Conservation (phyloP, 2,888 invertebrate species). For the Cyrtodaria siliqua region DNA sequence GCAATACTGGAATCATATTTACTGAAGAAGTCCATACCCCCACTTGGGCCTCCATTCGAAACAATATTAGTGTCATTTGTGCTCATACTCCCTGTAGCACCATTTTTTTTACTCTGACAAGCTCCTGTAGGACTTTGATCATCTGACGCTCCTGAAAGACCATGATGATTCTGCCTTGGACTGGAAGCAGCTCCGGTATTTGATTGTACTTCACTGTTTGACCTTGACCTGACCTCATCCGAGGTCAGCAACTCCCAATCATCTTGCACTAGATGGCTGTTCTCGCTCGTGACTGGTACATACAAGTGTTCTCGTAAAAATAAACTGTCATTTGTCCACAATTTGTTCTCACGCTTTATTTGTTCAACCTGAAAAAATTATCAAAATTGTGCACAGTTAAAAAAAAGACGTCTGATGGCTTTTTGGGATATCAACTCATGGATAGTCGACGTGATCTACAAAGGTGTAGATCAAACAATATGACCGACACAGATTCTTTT, state of each 20-base stretch:
- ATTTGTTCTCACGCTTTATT: slow-evolving; percentile 95
- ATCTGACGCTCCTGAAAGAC: slow-evolving; percentile 3
- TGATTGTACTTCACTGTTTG: slow-evolving; percentile 59
- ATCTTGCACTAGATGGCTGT: slow-evolving; percentile 68
- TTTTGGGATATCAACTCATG: no score
- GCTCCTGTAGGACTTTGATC: no score
- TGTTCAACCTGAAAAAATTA: slow-evolving; percentile 95
- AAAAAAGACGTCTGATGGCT: no score
- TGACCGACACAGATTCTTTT: no score
- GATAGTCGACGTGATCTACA: no score
- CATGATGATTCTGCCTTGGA: neutral
- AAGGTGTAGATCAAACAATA: no score
- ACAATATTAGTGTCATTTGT: slow-evolving; percentile 10
- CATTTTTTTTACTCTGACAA: slow-evolving; percentile 27
- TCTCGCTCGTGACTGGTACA: slow-evolving; percentile 89
- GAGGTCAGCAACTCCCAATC: slow-evolving; percentile 63
- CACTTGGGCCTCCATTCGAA: slow-evolving; percentile 16
- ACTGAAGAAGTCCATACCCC: slow-evolving; percentile 84
- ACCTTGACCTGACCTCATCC: slow-evolving; percentile 56
- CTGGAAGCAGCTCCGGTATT: neutral
- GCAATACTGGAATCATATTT: slow-evolving; percentile 86
- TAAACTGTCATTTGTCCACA: slow-evolving; percentile 97
- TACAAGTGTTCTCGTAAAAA: slow-evolving; percentile 95
- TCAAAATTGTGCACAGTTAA: no score
- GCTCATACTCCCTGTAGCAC: slow-evolving; percentile 10